phyloP scores from a whole-genome alignment of 1,140 invertebrate genomes.

The Protaetia brevitarsis region DNA sequence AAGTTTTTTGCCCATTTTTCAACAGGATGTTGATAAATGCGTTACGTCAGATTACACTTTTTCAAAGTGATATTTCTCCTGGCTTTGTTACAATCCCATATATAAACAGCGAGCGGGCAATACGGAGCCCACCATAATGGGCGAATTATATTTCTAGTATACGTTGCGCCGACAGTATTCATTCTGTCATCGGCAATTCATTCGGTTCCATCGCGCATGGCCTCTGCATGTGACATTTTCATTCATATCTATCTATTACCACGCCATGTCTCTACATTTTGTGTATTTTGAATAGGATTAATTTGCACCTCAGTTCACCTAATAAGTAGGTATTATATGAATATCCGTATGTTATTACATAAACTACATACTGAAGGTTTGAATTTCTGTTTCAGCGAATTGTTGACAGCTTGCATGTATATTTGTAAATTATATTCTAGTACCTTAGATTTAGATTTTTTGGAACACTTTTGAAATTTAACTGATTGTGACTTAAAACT shows the following conservation, averaged over 20 bases:
- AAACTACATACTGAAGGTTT: no score
- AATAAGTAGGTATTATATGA: no score
- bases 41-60: conserved; percentile 2
- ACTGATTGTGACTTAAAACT: no score
- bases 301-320: conserved; percentile 8
- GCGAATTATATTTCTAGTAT: conserved; percentile 15
- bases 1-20: conserved; percentile 13
- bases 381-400: no score
- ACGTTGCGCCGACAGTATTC: background rate
- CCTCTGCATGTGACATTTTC: background rate
- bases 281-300: background rate
- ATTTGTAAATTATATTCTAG: no score
- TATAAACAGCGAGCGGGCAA: background rate
- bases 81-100: background rate
- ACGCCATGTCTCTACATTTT: background rate
- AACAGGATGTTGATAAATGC: background rate
- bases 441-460: no score
- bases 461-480: no score
- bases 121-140: background rate
- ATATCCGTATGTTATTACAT: no score
- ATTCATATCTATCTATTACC: conserved; percentile 7
- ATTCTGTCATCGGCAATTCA: conserved; percentile 11
- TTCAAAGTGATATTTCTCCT: background rate
- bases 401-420: no score
- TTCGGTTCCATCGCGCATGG: conserved; percentile 5